These are phyloP conservation scores for Aleiodes alternator DNA, from an alignment of 2,888 invertebrate species.

Conservation along the genomic window DNA sequence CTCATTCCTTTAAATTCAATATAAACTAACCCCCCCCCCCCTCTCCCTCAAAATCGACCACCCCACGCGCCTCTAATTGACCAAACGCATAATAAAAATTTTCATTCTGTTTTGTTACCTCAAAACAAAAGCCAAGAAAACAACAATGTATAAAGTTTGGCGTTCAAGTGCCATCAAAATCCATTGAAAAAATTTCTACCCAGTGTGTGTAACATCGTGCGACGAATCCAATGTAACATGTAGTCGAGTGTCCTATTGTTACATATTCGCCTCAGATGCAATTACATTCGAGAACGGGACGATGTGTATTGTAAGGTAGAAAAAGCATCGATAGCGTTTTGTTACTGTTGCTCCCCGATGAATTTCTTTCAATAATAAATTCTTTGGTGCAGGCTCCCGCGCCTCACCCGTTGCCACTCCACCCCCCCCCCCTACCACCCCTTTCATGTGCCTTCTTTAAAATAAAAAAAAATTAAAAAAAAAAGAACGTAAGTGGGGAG, in stretches of 20 bases:
- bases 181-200: conserved; percentile 34
- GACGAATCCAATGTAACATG: conserved; percentile 70
- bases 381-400: conserved; percentile 44
- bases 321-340: conserved; percentile 69
- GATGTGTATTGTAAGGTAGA: conserved; percentile 54
- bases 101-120: conserved; percentile 75
- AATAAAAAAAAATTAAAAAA: conserved; percentile 6
- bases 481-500: conserved; percentile 33
- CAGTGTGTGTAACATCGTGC: conserved; percentile 50
- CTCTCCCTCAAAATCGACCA: conserved; percentile 28
- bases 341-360: conserved; percentile 69
- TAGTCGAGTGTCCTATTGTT: conserved; percentile 70
- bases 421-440: conserved; percentile 48
- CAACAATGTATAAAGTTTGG: conserved; percentile 53
- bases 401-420: conserved; percentile 45
- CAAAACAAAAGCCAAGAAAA: conserved; percentile 73
- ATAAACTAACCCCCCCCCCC: conserved; percentile 41
- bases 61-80: conserved; percentile 68
- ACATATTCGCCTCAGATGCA: conserved; percentile 59
- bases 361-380: conserved; percentile 47
- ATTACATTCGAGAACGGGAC: conserved; percentile 60
- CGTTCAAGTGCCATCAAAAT: conserved; percentile 54
- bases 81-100: conserved; percentile 62
- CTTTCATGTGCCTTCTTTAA: conserved; percentile 58
- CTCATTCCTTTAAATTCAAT: conserved; percentile 3